Percentiles rank a stretch among this genome's conserved stretches.
phyloP scores from a whole-genome alignment of 2,888 invertebrate species.

The Andrena trimmerana region DNA sequence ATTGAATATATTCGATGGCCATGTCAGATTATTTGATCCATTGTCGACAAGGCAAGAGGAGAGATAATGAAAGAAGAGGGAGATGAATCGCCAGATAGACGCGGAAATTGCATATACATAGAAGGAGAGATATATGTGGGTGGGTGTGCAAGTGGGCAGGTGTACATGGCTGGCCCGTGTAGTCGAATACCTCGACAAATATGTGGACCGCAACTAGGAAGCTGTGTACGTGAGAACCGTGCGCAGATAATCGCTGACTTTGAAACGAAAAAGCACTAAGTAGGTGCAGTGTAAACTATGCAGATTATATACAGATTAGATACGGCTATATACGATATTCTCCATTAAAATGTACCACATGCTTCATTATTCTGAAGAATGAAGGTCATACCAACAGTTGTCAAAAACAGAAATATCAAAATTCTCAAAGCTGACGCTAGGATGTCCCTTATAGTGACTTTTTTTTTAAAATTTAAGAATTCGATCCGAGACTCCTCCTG shows the following conservation, averaged over 20 bases:
- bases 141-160: conserved; percentile 44
- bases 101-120: conserved; percentile 20
- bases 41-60: conserved; percentile 57
- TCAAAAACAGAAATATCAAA: neutral
- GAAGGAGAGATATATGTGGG: conserved; percentile 41
- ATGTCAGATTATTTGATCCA: conserved; percentile 75
- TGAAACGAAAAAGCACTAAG: conserved; percentile 31
- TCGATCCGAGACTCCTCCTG: no score
- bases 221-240: conserved; percentile 45
- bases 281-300: conserved; percentile 6
- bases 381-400: no score
- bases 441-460: no score
- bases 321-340: conserved; percentile 32
- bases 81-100: conserved; percentile 13
- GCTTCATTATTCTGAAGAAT: no score
- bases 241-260: conserved; percentile 44
- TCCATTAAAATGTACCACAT: neutral
- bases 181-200: conserved; percentile 50
- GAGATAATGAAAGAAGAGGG: conserved; percentile 25
- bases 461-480: no score
- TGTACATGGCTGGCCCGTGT: conserved; percentile 38
- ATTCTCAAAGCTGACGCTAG: neutral
- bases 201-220: conserved; percentile 53
- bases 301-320: neutral
- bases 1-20: conserved; percentile 27